A percentile compares a stretch with the other conserved stretches of the same genome.
phyloP scores from a whole-genome alignment of 2,113 vertebrate species.

The Myotis brandtii region DNA sequence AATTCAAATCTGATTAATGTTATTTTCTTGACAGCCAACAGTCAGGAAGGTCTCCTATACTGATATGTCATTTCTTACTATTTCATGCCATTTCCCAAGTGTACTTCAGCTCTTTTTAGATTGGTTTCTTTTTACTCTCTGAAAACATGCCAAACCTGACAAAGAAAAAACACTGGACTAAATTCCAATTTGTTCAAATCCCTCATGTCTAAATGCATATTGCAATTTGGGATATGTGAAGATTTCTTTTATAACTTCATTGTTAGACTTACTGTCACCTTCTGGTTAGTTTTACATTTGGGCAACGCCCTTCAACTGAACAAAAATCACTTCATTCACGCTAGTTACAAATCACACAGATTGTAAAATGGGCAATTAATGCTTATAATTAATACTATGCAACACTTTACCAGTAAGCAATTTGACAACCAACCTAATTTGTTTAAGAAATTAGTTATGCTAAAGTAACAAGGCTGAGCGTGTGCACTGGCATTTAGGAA shows the following conservation, averaged over 20 bases:
- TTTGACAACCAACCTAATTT: slow-evolving; percentile 69
- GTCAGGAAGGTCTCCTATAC: slow-evolving; percentile 31
- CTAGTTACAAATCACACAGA: slow-evolving; percentile 60
- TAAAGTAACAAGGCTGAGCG: slow-evolving; percentile 62
- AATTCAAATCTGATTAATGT: slow-evolving; percentile 72
- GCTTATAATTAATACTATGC: slow-evolving; percentile 65
- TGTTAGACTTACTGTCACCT: slow-evolving; percentile 38
- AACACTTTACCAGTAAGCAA: slow-evolving; percentile 56
- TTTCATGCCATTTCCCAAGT: slow-evolving; percentile 48
- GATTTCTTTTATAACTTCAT: slow-evolving; percentile 38
- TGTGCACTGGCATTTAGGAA: slow-evolving; percentile 57
- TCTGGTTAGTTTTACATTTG: slow-evolving; percentile 7
- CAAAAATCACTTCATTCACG: slow-evolving; percentile 56
- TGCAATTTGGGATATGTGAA: slow-evolving; percentile 26
- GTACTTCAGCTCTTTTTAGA: slow-evolving; percentile 47
- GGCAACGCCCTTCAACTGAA: slow-evolving; percentile 57
- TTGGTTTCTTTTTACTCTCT: slow-evolving; percentile 59
- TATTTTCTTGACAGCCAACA: slow-evolving; percentile 64
- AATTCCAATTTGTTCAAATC: slow-evolving; percentile 33
- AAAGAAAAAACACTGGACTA: slow-evolving; percentile 40
- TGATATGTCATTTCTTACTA: slow-evolving; percentile 56
- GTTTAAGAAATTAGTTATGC: slow-evolving; percentile 63
- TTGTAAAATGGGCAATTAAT: slow-evolving; percentile 69
- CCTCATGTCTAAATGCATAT: slow-evolving; percentile 18
- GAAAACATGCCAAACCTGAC: slow-evolving; percentile 51